Percentiles rank a stretch among this genome's conserved stretches.
Conservation (phyloP, 2,888 invertebrate genomes). For the Tenthredo amoena region DNA sequence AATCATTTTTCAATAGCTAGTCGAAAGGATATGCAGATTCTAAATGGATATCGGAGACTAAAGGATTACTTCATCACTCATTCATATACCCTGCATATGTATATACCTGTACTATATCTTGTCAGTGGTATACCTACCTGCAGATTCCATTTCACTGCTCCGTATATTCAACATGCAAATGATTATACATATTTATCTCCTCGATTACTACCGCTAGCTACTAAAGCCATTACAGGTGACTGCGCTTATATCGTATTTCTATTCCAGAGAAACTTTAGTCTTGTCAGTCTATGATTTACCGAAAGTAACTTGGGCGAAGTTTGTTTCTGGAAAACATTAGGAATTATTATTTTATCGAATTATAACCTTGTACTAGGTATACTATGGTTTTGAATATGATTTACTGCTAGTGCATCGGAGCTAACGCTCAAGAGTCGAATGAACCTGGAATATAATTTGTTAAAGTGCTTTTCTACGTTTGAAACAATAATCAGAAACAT, state of each 20-base stretch:
- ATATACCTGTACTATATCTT: not conserved
- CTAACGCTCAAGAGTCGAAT: not conserved
- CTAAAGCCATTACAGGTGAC: not conserved
- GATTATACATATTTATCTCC: conserved; percentile 24
- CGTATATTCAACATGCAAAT: not conserved
- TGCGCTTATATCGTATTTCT: not conserved
- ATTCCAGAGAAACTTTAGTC: not conserved
- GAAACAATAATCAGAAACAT: conserved; percentile 16
- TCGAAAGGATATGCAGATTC: conserved; percentile 62
- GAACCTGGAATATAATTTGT: conserved; percentile 11
- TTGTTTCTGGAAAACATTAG: not conserved
- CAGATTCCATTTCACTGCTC: not conserved
- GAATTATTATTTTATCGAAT: conserved; percentile 2
- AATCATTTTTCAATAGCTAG: conserved; percentile 59
- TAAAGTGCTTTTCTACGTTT: not conserved
- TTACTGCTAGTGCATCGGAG: not conserved
- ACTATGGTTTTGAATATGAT: not conserved
- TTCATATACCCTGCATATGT: conserved; percentile 60
- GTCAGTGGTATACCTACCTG: not conserved
- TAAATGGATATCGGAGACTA: conserved; percentile 60
- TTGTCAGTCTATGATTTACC: conserved; percentile 4
- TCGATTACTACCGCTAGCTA: not conserved
- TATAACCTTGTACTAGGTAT: not conserved
- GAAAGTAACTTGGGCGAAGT: not conserved
- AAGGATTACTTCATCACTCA: conserved; percentile 65